phyloP scores from a whole-genome alignment of 2,113 vertebrate genomes.

The Diglossa brunneiventris region DNA sequence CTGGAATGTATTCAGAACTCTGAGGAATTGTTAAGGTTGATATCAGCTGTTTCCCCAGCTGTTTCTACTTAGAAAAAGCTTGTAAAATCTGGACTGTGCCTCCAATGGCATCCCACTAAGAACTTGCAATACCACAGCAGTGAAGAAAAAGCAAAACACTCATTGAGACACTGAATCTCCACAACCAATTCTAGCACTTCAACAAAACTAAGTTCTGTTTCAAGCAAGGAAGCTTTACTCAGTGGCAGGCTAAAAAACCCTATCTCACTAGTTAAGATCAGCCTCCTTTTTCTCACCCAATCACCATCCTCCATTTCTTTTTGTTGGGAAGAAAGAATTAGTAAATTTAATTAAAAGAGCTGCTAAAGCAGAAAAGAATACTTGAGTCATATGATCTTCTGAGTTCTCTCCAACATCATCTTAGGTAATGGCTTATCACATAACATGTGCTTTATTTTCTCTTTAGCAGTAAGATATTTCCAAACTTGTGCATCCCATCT shows the following conservation, averaged over 20 bases:
- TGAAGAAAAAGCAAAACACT: slow-evolving; percentile 3
- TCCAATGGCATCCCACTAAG: neutral
- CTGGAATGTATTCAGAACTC: neutral
- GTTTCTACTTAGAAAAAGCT: neutral
- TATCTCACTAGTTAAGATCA: neutral
- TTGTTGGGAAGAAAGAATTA: neutral
- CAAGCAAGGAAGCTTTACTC: neutral
- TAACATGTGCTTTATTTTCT: slow-evolving; percentile 68
- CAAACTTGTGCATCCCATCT: slow-evolving; percentile 64
- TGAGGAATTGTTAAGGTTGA: neutral
- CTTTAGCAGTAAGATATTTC: slow-evolving; percentile 67
- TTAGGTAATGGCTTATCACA: slow-evolving; percentile 4
- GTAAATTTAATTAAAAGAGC: slow-evolving; percentile 68
- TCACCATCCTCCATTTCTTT: neutral
- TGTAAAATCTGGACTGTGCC: neutral
- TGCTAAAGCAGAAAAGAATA: slow-evolving; percentile 64
- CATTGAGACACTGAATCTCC: neutral
- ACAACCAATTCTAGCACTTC: neutral
- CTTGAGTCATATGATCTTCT: slow-evolving; percentile 49
- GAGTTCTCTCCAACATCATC: slow-evolving; percentile 38
- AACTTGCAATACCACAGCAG: neutral
- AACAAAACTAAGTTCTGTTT: neutral
- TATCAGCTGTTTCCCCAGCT: neutral
- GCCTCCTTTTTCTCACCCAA: neutral
- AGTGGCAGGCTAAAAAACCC: neutral